Base-by-base conservation (phyloP, 2,888 invertebrate genomes). In the Ephialtes manifestator region DNA sequence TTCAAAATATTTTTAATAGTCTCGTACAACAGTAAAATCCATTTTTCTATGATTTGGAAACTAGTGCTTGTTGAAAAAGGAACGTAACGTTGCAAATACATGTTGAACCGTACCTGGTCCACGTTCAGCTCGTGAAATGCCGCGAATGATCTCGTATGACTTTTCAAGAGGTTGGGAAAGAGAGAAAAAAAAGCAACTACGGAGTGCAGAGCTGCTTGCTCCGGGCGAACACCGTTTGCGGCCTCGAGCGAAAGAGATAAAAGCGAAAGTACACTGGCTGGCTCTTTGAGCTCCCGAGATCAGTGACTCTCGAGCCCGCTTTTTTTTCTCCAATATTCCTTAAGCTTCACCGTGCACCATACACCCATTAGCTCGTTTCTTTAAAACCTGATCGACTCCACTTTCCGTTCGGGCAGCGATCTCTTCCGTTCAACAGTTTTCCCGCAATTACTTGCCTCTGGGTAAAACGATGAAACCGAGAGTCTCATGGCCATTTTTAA, bases 181-280 rank as follows among this genome's bases (percentile, higher is more conserved):
- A 53, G 31, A 67, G 35, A 55, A 39, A 67, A 28, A 74, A 28
- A 63, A 11, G 18, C 71, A 67, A 20, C 58, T 60, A 53, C 51
- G 3, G n/a, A 31, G 67, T 63, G 58, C 28, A 58, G 28, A 46
- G 13, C 53, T 43, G 77, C 46, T 77, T n/a, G 55, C 67, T 55
- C 58, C 28, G 0, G 68, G 72, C 43, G 63, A 60, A 74, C 35
- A 46, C 58, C 20, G 68, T 72, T 78, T 72, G 60, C 68, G 55
- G 83, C 83, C 78, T 75, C 79, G 75, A 70, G 75, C 79, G 78
- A 83, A 79, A 83, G 78, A 83, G 75, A 83, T 79, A 80, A 83
- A 83, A 83, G 83, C 83, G 83, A 83, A 83, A 83, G 83, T 83
- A 71, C 55, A 79, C 18, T 48, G 60, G 70, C 77, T 31, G 82